These are phyloP conservation scores for Andrena marginata DNA, from an alignment of 2,888 invertebrate genomes.

Conservation along the genomic window DNA sequence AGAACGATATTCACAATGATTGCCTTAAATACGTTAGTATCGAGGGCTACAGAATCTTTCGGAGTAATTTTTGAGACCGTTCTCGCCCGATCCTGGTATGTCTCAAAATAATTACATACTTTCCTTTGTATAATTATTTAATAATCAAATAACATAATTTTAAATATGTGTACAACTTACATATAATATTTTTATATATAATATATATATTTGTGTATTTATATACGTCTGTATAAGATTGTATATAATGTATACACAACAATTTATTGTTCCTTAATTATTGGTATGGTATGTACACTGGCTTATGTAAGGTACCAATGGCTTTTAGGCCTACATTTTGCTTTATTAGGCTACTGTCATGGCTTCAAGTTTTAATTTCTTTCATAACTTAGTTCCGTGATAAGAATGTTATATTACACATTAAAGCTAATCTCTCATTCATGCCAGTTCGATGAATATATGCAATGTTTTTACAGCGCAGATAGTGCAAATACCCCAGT, in stretches of 20 bases:
- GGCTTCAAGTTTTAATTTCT: slow-evolving; percentile 58
- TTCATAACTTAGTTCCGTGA: slow-evolving; percentile 48
- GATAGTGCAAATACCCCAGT: slow-evolving; percentile 66
- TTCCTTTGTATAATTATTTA: slow-evolving; percentile 71
- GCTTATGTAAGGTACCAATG: slow-evolving; percentile 80
- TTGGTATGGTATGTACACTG: slow-evolving; percentile 82
- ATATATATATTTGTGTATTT: slow-evolving; percentile 59
- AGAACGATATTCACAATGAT: background rate
- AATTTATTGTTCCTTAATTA: slow-evolving; percentile 76
- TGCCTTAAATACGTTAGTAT: slow-evolving; percentile 22
- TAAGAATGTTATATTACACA: slow-evolving; percentile 57
- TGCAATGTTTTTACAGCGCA: slow-evolving; percentile 62
- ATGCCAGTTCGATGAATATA: slow-evolving; percentile 46
- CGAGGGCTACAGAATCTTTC: background rate
- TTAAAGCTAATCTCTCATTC: slow-evolving; percentile 66
- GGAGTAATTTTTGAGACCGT: background rate
- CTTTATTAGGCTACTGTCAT: slow-evolving; percentile 80
- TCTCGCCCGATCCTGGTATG: slow-evolving; percentile 28
- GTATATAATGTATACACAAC: slow-evolving; percentile 65
- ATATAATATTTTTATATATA: slow-evolving; percentile 73
- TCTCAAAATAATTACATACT: slow-evolving; percentile 69
- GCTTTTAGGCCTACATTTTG: slow-evolving; percentile 81
- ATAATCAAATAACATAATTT: slow-evolving; percentile 78
- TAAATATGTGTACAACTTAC: slow-evolving; percentile 74
- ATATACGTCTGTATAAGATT: slow-evolving; percentile 67